A percentile compares a stretch with the other conserved stretches of the same genome.
These are phyloP conservation scores for Aix galericulata DNA, from an alignment of 2,113 vertebrate genomes.

Conservation along the genomic window DNA sequence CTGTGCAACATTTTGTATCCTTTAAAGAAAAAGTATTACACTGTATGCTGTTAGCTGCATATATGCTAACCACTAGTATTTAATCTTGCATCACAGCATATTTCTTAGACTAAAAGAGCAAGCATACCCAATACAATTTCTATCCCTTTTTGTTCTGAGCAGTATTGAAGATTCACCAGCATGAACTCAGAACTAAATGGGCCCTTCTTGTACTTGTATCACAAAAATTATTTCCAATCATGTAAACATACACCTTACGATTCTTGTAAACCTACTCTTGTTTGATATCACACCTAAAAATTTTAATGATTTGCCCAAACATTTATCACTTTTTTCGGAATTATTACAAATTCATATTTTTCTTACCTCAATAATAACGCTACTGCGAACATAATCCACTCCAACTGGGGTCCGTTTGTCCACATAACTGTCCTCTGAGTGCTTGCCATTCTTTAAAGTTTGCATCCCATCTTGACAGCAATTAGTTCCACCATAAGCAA, in stretches of 20 bases:
- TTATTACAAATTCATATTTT: not conserved
- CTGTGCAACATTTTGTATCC: not conserved
- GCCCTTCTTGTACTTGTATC: not conserved
- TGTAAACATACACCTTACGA: not conserved
- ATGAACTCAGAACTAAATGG: not conserved
- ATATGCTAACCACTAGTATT: not conserved
- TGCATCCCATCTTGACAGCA: constrained; percentile 84
- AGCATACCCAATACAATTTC: not conserved
- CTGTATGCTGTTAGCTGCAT: not conserved
- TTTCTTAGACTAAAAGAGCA: not conserved
- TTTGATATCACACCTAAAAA: not conserved
- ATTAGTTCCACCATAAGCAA: constrained; percentile 83
- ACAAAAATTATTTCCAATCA: not conserved
- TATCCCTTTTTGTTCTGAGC: not conserved
- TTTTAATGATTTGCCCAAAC: not conserved
- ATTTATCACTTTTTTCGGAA: not conserved
- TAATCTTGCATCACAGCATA: not conserved
- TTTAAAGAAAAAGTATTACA: not conserved
- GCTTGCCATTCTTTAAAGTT: constrained; percentile 71
- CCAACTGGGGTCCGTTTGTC: constrained; percentile 78
- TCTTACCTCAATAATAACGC: constrained; percentile 86
- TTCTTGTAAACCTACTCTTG: rapidly evolving
- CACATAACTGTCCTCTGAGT: constrained; percentile 64
- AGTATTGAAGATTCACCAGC: not conserved
- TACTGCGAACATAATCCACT: constrained; percentile 83